Evolutionary conservation across 2,888 invertebrate genomes (phyloP).

Genomic region (Orgyia antiqua): DNA sequence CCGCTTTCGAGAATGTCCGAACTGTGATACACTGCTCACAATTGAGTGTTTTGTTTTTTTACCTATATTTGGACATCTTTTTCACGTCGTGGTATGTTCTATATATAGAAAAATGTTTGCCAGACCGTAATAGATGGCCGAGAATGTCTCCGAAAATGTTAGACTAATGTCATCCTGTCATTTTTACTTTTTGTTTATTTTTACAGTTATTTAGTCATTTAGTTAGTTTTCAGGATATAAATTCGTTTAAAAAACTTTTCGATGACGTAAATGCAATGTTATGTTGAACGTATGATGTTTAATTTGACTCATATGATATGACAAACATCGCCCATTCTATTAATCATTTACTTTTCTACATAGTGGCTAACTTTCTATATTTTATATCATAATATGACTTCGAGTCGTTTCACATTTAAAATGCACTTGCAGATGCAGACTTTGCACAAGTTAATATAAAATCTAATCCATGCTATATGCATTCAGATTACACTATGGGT

Average conservation of each 20-base stretch:
- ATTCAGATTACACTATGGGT: too few species aligned
- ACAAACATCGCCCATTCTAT: slow-evolving; percentile 23
- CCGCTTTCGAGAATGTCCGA: slow-evolving; percentile 70
- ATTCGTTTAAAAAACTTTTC: slow-evolving; percentile 16
- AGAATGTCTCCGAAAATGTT: slow-evolving; percentile 49
- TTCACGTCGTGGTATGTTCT: slow-evolving; percentile 74
- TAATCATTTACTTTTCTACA: too few species aligned
- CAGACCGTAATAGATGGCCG: slow-evolving; percentile 57
- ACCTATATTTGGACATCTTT: slow-evolving; percentile 68
- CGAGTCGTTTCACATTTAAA: slow-evolving; percentile 19
- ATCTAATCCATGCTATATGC: too few species aligned
- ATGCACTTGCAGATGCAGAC: slow-evolving; percentile 22
- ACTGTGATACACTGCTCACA: slow-evolving; percentile 54
- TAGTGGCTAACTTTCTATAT: slow-evolving; percentile 32
- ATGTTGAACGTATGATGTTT: slow-evolving; percentile 29
- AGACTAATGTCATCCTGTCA: slow-evolving; percentile 36
- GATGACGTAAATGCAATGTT: slow-evolving; percentile 32
- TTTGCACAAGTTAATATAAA: slow-evolving; percentile 13
- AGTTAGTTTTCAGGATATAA: slow-evolving; percentile 16
- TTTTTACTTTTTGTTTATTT: slow-evolving; percentile 28
- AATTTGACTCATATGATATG: slow-evolving; percentile 34
- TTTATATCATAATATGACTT: slow-evolving; percentile 33
- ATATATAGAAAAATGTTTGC: slow-evolving; percentile 65
- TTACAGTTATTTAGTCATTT: slow-evolving; percentile 22
- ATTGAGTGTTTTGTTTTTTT: slow-evolving; percentile 69